Conservation (phyloP, 2,888 invertebrate genomes). For the Tigriopus californicus region DNA sequence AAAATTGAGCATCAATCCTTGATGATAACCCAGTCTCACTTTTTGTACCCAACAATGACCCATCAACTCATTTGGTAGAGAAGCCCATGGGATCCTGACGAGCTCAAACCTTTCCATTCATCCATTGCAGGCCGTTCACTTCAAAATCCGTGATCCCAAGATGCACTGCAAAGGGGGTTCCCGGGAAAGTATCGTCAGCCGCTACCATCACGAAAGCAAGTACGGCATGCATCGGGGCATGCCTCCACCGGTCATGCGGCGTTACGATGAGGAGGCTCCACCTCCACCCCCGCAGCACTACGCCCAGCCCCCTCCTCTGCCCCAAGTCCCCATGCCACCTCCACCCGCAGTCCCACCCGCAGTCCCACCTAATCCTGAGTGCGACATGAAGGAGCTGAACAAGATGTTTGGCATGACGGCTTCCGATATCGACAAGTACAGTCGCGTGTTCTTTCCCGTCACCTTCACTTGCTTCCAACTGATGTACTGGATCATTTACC, state of each 20-base stretch:
- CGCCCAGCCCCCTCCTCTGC: background rate
- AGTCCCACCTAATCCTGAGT: conserved; percentile 11
- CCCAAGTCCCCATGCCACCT: background rate
- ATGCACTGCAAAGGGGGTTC: conserved; percentile 81
- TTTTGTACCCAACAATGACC: no score
- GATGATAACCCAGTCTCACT: no score
- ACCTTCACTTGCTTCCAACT: conserved; percentile 97
- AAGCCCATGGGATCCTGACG: no score
- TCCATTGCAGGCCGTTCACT: conserved; percentile 70
- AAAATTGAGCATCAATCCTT: no score
- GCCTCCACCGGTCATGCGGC: background rate
- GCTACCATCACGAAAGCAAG: conserved; percentile 24
- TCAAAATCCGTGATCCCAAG: conserved; percentile 84
- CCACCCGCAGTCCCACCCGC: background rate
- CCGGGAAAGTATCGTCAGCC: conserved; percentile 74
- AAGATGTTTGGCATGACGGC: conserved; percentile 69
- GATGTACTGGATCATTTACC: conserved; percentile 93
- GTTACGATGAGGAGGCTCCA: conserved; percentile 20
- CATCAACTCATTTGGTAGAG: no score
- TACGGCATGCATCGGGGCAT: no score
- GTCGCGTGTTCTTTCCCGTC: conserved; percentile 91
- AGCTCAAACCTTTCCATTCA: conserved; percentile 6
- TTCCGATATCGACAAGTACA: conserved; percentile 97
- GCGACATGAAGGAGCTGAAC: conserved; percentile 34
- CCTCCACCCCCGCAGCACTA: conserved; percentile 13